phyloP scores from a whole-genome alignment of 2,888 invertebrate genomes.

The Chorisops tibialis region DNA sequence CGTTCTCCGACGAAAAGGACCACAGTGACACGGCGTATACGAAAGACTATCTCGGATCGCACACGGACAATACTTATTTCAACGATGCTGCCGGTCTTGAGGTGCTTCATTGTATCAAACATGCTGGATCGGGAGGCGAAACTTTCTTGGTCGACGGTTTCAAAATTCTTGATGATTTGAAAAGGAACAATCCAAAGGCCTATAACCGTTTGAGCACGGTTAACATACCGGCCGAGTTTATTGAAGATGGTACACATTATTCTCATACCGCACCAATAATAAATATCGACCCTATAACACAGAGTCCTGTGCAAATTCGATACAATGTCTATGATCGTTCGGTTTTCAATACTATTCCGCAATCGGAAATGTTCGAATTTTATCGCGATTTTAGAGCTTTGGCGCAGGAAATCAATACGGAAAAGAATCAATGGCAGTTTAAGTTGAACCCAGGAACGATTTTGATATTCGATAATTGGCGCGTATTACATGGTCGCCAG shows the following conservation, averaged over 20 bases:
- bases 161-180: slow-evolving; percentile 60
- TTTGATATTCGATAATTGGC: slow-evolving; percentile 74
- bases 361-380: slow-evolving; percentile 56
- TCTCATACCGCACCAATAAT: slow-evolving; percentile 60
- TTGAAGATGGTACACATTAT: slow-evolving; percentile 62
- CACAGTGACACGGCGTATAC: slow-evolving; percentile 74
- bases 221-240: slow-evolving; percentile 62
- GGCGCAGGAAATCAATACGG: slow-evolving; percentile 55
- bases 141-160: slow-evolving; percentile 74
- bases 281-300: slow-evolving; percentile 55
- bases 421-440: slow-evolving; percentile 58
- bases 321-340: slow-evolving; percentile 75
- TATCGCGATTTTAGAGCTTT: slow-evolving; percentile 60
- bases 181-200: slow-evolving; percentile 55
- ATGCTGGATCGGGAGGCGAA: slow-evolving; percentile 63
- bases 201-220: slow-evolving; percentile 60
- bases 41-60: slow-evolving; percentile 63
- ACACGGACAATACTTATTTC: slow-evolving; percentile 78
- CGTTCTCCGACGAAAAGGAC: slow-evolving; percentile 57
- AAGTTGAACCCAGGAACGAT: slow-evolving; percentile 67
- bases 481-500: slow-evolving; percentile 71
- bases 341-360: slow-evolving; percentile 57
- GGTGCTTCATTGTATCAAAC: slow-evolving; percentile 60
- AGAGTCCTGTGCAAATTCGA: slow-evolving; percentile 61
- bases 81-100: slow-evolving; percentile 68